Conservation (phyloP, 1,140 invertebrate species). For the Eulimnadia texana region DNA sequence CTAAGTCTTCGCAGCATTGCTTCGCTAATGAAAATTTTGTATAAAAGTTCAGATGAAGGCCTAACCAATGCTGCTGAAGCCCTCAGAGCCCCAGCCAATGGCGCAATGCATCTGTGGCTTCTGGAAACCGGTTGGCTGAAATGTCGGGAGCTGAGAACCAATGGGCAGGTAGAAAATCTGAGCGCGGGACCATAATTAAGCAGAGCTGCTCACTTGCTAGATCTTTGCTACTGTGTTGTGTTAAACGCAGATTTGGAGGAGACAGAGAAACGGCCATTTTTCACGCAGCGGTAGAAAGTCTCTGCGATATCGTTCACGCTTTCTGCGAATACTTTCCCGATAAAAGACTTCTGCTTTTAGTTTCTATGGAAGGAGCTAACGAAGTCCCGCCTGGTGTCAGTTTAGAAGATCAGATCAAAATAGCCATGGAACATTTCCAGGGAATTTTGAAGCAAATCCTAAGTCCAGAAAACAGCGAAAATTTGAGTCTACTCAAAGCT, state of each 20-base stretch:
- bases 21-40: background rate
- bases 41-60: background rate
- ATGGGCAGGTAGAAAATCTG: background rate
- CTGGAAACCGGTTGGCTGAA: background rate
- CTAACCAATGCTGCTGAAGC: background rate
- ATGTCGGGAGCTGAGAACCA: background rate
- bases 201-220: background rate
- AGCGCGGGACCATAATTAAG: background rate
- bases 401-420: background rate
- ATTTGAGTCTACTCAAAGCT: background rate
- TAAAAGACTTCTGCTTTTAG: background rate
- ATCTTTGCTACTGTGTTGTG: background rate
- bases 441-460: background rate
- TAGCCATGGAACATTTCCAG: constrained; percentile 1
- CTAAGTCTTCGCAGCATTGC: background rate
- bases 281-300: background rate
- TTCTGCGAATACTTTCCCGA: constrained; percentile 2
- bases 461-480: background rate
- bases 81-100: background rate
- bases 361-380: background rate
- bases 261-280: background rate
- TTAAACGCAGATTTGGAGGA: background rate
- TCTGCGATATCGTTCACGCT: background rate
- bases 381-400: background rate
- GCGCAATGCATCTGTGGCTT: background rate